These are phyloP conservation scores for Acomys russatus DNA, from an alignment of 2,797 vertebrate genomes.

Conservation along the genomic window DNA sequence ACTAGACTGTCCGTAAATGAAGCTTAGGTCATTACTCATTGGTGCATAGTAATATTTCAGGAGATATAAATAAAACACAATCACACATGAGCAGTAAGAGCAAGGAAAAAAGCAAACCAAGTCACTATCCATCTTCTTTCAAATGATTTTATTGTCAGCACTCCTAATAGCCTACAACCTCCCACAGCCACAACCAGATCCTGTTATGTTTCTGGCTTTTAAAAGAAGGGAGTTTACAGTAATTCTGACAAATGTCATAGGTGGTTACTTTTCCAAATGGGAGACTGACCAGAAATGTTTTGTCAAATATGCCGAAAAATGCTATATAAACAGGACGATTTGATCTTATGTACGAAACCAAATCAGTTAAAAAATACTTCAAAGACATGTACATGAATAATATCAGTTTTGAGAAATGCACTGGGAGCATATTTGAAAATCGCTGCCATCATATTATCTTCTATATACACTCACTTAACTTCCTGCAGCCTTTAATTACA, in stretches of 20 bases:
- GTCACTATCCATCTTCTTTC: not conserved
- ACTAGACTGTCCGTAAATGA: not conserved
- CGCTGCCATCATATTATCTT: not conserved
- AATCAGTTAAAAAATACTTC: slow-evolving; percentile 39
- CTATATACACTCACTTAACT: not conserved
- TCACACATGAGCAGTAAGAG: not conserved
- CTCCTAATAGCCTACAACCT: not conserved
- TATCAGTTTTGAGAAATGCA: not conserved
- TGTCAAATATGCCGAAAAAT: slow-evolving; percentile 36
- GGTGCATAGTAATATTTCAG: not conserved
- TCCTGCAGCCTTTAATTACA: not conserved
- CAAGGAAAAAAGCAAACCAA: slow-evolving; percentile 32
- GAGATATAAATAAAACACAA: slow-evolving; percentile 26
- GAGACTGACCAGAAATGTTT: not conserved
- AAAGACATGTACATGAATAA: not conserved
- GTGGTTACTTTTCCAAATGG: not conserved
- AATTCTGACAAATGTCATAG: slow-evolving; percentile 44
- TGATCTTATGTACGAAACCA: not conserved
- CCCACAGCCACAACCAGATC: not conserved
- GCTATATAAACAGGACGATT: not conserved
- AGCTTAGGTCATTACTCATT: slow-evolving; percentile 26
- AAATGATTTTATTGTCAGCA: not conserved
- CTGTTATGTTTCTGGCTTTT: slow-evolving; percentile 43
- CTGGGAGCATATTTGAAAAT: slow-evolving; percentile 45
- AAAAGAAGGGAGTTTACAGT: slow-evolving; percentile 35